Conservation (phyloP, 2,797 vertebrate genomes). For the Myiothlypis coronata region DNA sequence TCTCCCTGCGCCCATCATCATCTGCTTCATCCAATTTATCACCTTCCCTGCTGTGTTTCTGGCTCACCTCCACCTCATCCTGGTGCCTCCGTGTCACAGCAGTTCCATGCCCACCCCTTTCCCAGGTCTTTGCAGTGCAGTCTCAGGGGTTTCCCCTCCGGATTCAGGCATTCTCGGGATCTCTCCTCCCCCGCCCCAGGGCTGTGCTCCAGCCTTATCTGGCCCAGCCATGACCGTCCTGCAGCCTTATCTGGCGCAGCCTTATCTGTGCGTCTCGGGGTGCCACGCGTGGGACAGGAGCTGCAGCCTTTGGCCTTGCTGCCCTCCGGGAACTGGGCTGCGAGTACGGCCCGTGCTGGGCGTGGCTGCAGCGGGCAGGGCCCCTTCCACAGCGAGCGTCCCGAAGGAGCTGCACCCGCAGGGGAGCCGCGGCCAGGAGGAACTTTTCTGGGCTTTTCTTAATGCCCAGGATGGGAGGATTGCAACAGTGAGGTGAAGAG, state of each 20-base stretch:
- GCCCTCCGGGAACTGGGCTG: background rate
- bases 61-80: background rate
- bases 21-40: background rate
- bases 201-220: background rate
- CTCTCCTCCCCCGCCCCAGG: background rate
- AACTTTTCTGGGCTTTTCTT: background rate
- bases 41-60: background rate
- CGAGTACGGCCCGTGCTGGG: accelerated
- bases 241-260: background rate
- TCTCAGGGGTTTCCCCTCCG: background rate
- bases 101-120: background rate
- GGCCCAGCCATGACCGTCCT: background rate
- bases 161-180: accelerated
- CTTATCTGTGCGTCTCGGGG: background rate
- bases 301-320: background rate
- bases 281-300: background rate
- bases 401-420: accelerated
- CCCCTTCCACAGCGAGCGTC: background rate
- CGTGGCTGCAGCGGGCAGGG: accelerated
- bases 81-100: background rate
- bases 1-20: background rate
- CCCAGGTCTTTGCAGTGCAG: background rate
- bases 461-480: background rate
- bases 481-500: background rate
- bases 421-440: background rate